Base-by-base conservation (phyloP, 2,113 vertebrate genomes). In the Macaca nemestrina region DNA sequence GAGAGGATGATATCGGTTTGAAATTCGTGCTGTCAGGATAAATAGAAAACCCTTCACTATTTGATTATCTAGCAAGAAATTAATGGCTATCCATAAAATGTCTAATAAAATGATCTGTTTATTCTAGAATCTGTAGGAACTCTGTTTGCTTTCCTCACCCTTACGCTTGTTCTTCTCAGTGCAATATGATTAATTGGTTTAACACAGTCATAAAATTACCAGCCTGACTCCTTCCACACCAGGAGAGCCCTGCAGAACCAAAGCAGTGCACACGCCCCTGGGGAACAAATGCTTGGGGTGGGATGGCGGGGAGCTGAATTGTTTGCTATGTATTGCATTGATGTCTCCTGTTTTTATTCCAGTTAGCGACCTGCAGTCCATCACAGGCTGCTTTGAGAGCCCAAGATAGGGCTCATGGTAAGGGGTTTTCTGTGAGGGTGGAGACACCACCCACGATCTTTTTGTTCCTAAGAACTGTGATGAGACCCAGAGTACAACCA, bases 21-120 rank as follows among this genome's bases (percentile, higher is more conserved):
- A 45, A 88, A 82, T 86, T 67, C 52, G 11, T 72, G 82, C 67
- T 95, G 75, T 93, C 85, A 95, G 76, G 35, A 78, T 87, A 95
- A 97, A 96, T 27, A 90, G 64, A 83, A 96, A 96, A 43, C 25
- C 16, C 27, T 96, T 90, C 17, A 52, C 81, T 90, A 83, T 92
- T 96, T 94, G 90, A 92, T 88, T 79, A 78, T 97, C 76, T 75
- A 90, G 76, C 43, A 94, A 88, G 72, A 97, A 94, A 92, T 90
- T 88, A 88, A 80, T 52, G 75, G 38, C 8, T 64, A 67, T 40
- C 35, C 76, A 76, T 85, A 93, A 95, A 85, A 93, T 40, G n/a
- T 68, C 59, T 73, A 94, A 93, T 90, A 84, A 83, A 75, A 85
- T 80, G 20, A 70, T 95, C 55, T 90, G 38, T 81, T 95, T 97